A percentile compares a stretch with the other conserved stretches of the same genome.
phyloP scores from a whole-genome alignment of 2,888 invertebrate species.

The Ceramica pisi region DNA sequence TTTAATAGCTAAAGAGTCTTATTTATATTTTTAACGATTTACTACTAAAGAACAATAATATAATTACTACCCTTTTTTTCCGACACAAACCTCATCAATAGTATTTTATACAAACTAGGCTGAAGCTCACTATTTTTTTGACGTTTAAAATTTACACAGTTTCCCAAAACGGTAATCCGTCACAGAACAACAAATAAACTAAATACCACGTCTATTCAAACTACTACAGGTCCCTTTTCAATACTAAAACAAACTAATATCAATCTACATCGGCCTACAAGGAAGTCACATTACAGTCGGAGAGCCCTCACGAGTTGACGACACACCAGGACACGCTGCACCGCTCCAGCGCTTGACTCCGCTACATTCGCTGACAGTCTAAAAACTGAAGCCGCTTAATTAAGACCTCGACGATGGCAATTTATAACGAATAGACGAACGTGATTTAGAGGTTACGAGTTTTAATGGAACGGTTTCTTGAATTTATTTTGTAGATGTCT shows the following conservation, averaged over 20 bases:
- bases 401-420: constrained; percentile 52
- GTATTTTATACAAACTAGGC: too few relatives aligned
- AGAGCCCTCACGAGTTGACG: constrained; percentile 47
- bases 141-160: too few relatives aligned
- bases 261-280: constrained; percentile 33
- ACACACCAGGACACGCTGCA: constrained; percentile 23
- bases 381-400: constrained; percentile 57
- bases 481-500: constrained; percentile 22
- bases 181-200: too few relatives aligned
- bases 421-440: constrained; percentile 57
- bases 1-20: too few relatives aligned
- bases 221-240: background rate
- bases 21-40: background rate
- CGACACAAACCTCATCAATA: too few relatives aligned
- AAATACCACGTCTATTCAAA: background rate
- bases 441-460: constrained; percentile 41
- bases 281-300: constrained; percentile 50
- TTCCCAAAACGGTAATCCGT: too few relatives aligned
- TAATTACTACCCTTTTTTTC: too few relatives aligned
- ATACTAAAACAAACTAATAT: constrained; percentile 15
- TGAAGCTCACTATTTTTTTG: too few relatives aligned
- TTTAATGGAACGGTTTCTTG: constrained; percentile 23
- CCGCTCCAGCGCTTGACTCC: constrained; percentile 10
- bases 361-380: constrained; percentile 35
- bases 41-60: background rate